A percentile compares a stretch with the other conserved stretches of the same genome.
Evolutionary conservation across 2,113 vertebrate genomes (phyloP).

Genomic region (Callaeas wilsoni): DNA sequence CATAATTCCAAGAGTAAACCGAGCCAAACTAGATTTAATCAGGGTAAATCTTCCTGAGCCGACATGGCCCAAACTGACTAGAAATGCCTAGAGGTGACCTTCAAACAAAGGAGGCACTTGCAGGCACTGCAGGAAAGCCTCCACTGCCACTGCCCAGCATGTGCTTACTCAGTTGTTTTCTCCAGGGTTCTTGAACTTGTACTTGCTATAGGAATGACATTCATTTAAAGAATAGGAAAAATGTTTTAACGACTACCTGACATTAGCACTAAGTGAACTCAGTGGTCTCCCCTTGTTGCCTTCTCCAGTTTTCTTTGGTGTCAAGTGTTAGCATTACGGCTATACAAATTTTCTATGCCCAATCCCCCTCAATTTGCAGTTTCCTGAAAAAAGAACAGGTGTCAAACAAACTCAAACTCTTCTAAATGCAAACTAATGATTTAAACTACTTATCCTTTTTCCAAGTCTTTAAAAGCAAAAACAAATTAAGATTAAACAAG

Average conservation of each 20-base stretch:
- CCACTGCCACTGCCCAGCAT: neutral
- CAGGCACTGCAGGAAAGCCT: neutral
- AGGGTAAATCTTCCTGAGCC: neutral
- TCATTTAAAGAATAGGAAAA: constrained; percentile 35
- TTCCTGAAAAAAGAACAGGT: neutral
- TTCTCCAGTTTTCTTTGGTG: constrained; percentile 60
- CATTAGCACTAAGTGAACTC: constrained; percentile 12
- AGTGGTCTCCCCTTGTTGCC: neutral
- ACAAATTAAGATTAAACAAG: constrained; percentile 37
- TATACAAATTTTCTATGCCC: constrained; percentile 9
- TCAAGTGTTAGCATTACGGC: constrained; percentile 1
- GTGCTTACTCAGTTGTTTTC: neutral
- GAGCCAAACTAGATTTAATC: neutral
- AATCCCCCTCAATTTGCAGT: constrained; percentile 32
- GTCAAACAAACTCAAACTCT: neutral
- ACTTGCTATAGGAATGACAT: neutral
- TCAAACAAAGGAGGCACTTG: neutral
- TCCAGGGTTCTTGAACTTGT: neutral
- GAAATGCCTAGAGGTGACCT: neutral
- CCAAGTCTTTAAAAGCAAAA: constrained; percentile 7
- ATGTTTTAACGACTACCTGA: neutral
- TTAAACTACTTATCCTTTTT: neutral
- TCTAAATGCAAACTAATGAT: constrained; percentile 22
- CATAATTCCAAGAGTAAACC: neutral
- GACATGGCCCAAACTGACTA: neutral